Evolutionary conservation across 2,888 invertebrate genomes (phyloP), one percentile per base, ranked within the genome.

Genomic region (Coenonympha arcania): DNA sequence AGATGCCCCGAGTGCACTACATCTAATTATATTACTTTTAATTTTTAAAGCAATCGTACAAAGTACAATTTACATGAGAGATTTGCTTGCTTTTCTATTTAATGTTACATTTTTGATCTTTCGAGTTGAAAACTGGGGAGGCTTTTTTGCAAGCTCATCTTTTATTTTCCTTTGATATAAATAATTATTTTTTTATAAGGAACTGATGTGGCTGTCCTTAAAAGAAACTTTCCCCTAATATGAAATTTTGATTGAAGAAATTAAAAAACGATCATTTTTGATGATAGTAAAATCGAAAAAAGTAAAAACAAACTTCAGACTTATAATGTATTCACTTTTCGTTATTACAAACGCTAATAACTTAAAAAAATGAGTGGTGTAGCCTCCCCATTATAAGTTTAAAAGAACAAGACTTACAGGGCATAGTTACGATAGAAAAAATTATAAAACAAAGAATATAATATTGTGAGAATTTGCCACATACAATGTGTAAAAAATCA

Each of bases 1-100:
- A 61, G 56, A 59, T 56, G 55, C 55, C 55, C 56, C 56, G 57
- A 60, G 61, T 61, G 61, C 61, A 60, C 60, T 62, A 60, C 52
- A 55, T 59, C 57, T 67, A 65, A 65, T 66, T 66, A 64, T 58
- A 61, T 62, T 62, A 62, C 49, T 56, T 56, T 52, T 54, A 52
- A 48, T 51, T 56, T 56, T 51, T 52, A 49, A 37, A 48, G 44
- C 48, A 40, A 52, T 48, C 40, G 40, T 37, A 45, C 45, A 36
- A 45, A 45, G 45, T 36, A 28, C 34, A 26, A 36, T 45, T 45
- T 20, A 26, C 36, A 28, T 45, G 36, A 45, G 24, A 45, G 36
- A 45, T 45, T 37, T 37, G 45, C 19, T 36, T 13, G 22, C 22
- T 9, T 22, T 30, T 13, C 26, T 42, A 30, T 36, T 37, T 19